Percentiles rank a stretch among this genome's conserved stretches.
Evolutionary conservation across 2,888 invertebrate species (phyloP).

Genomic region (Cybosia mesomella): DNA sequence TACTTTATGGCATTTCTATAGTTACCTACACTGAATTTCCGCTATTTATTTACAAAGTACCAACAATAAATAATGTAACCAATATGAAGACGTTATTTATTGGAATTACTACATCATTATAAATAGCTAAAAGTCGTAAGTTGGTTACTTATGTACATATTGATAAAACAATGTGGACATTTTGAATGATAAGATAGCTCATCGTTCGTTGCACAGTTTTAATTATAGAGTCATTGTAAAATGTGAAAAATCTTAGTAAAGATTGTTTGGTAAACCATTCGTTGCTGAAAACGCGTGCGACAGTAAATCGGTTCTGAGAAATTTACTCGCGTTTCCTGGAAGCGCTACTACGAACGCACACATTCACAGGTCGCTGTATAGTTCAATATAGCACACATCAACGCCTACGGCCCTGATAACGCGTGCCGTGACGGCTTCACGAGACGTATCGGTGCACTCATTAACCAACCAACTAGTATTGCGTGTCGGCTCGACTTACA

Average conservation of each 20-base stretch:
- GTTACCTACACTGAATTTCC: not conserved
- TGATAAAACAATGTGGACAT: constrained; percentile 1
- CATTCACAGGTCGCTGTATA: constrained; percentile 60
- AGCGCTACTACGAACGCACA: constrained; percentile 81
- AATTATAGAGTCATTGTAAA: not conserved
- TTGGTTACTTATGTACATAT: not conserved
- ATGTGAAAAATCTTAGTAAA: not conserved
- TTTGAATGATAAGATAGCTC: not conserved
- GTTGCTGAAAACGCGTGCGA: constrained; percentile 82
- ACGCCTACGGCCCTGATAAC: constrained; percentile 82
- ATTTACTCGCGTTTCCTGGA: constrained; percentile 84
- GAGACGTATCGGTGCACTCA: constrained; percentile 81
- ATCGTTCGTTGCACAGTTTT: not conserved
- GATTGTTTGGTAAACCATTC: constrained; percentile 66
- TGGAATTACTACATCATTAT: not conserved
- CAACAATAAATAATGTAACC: not conserved
- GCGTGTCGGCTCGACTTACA: constrained; percentile 80
- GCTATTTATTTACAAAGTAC: not conserved
- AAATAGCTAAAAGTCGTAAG: not conserved
- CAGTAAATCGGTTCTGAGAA: constrained; percentile 82
- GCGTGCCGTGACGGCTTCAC: constrained; percentile 73
- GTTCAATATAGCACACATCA: constrained; percentile 70
- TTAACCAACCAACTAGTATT: constrained; percentile 74
- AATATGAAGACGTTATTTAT: not conserved
- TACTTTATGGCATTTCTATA: not conserved